Evolutionary conservation across 2,113 vertebrate species (phyloP).

Genomic region (Grammomys dolichurus): DNA sequence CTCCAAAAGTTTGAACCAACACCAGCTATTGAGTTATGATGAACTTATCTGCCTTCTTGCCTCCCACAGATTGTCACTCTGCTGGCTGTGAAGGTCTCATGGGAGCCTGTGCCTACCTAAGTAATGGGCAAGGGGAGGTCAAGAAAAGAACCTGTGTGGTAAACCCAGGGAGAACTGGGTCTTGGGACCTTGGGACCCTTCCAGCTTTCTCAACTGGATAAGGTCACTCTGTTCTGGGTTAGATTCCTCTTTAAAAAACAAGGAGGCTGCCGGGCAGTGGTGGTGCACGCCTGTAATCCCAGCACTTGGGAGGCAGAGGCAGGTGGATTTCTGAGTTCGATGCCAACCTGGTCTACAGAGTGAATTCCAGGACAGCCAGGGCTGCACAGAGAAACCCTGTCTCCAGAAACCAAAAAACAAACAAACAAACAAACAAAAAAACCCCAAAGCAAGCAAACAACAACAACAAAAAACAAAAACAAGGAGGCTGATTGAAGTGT

Average conservation of each 20-base stretch:
- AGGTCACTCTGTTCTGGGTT: not conserved
- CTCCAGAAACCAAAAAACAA: too few species aligned
- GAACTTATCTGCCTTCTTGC: not conserved
- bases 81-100: not conserved
- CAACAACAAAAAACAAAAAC: not conserved
- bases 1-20: not conserved
- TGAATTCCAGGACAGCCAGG: too few species aligned
- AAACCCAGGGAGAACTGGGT: not conserved
- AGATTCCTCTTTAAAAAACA: not conserved
- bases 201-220: not conserved
- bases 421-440: too few species aligned
- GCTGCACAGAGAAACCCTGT: too few species aligned
- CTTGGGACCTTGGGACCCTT: not conserved
- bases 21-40: not conserved
- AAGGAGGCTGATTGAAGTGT: not conserved
- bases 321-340: too few species aligned
- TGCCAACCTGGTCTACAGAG: too few species aligned
- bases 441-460: too few species aligned
- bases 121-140: not conserved
- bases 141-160: not conserved
- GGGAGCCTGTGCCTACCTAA: not conserved
- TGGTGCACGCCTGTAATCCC: too few species aligned
- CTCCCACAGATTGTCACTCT: not conserved
- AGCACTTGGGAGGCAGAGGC: too few species aligned
- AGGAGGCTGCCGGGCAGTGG: too few species aligned